These are phyloP conservation scores for Aphelocoma coerulescens DNA, from an alignment of 2,113 vertebrate species.

Conservation along the genomic window DNA sequence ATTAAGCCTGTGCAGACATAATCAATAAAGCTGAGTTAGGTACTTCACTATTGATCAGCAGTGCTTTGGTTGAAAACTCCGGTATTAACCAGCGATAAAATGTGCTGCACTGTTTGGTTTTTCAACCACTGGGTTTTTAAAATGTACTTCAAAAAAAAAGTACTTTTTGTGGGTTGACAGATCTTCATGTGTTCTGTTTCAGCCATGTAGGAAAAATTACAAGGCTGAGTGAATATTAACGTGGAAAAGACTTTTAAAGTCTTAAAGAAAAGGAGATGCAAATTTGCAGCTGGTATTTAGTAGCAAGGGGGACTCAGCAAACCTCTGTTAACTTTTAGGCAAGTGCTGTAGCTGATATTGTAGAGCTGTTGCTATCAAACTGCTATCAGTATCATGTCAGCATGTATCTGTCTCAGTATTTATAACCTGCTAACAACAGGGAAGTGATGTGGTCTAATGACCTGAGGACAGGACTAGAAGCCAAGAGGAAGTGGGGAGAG, in stretches of 20 bases:
- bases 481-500: slow-evolving; percentile 62
- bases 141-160: not conserved
- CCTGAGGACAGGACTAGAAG: slow-evolving; percentile 32
- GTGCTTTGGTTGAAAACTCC: not conserved
- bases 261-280: not conserved
- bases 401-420: slow-evolving; percentile 29
- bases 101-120: not conserved
- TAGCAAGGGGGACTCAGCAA: not conserved
- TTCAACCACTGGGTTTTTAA: not conserved
- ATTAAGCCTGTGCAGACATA: not conserved
- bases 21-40: not conserved
- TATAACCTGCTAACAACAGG: slow-evolving; percentile 46
- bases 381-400: not conserved
- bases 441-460: slow-evolving; percentile 46
- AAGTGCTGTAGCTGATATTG: not conserved
- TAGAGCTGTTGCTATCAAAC: not conserved
- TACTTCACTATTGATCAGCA: not conserved
- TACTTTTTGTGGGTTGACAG: not conserved
- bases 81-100: not conserved
- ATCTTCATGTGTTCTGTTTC: not conserved
- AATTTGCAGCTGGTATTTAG: not conserved
- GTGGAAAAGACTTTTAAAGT: not conserved
- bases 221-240: not conserved
- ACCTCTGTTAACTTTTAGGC: not conserved
- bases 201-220: not conserved